Evolutionary conservation across 2,888 invertebrate species (phyloP).

Genomic region (Cryptus viduatorius): DNA sequence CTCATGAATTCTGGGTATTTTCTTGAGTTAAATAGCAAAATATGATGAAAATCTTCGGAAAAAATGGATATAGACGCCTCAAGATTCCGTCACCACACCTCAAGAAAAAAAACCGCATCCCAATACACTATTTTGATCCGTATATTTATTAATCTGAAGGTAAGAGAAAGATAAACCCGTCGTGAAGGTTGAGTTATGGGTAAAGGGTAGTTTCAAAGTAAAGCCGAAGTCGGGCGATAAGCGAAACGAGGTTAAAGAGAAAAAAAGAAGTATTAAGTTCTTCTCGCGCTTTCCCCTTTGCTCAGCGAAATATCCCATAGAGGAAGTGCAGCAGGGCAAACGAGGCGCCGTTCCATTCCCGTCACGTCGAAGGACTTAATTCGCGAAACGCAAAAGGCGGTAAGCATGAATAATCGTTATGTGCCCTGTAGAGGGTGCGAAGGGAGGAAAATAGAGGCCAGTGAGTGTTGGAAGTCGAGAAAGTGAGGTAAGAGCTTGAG

Average conservation of each 20-base stretch:
- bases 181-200: conserved; percentile 6
- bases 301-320: conserved; percentile 35
- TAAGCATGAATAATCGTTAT: conserved; percentile 78
- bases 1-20: too few species aligned
- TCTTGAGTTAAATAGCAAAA: too few species aligned
- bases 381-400: conserved; percentile 75
- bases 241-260: conserved; percentile 10
- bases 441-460: conserved; percentile 10
- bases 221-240: conserved; percentile 11
- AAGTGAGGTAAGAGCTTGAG: conserved; percentile 20
- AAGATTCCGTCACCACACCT: too few species aligned
- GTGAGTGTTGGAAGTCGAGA: conserved; percentile 7
- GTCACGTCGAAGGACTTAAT: conserved; percentile 77
- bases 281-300: conserved; percentile 5
- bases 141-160: neutral
- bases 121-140: neutral
- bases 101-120: neutral
- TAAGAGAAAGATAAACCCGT: conserved; percentile 5
- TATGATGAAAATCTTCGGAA: neutral
- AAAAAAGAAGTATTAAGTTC: conserved; percentile 3
- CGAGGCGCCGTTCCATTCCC: conserved; percentile 69
- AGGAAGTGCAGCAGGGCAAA: conserved; percentile 38
- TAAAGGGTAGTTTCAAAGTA: conserved; percentile 8
- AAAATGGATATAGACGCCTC: neutral
- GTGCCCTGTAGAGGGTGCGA: conserved; percentile 9